Evolutionary conservation across 1,140 invertebrate species (phyloP).

Genomic region (Geopemphigus sp.): DNA sequence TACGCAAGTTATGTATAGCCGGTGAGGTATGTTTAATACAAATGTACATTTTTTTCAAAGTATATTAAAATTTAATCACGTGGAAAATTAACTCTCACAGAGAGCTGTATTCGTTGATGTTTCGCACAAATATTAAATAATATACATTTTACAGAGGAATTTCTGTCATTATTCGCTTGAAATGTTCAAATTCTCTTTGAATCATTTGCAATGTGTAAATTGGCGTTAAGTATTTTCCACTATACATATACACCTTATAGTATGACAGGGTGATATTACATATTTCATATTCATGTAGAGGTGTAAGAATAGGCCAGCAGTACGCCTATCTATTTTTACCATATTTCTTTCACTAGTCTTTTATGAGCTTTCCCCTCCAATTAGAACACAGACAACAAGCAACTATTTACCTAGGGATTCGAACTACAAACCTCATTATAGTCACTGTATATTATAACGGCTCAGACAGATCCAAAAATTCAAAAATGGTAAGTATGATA

Average conservation of each 20-base stretch:
- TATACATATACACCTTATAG: background rate
- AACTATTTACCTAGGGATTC: slow-evolving; percentile 30
- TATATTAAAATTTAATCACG: slow-evolving; percentile 1
- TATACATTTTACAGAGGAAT: background rate
- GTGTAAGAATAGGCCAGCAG: slow-evolving; percentile 33
- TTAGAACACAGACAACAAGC: background rate
- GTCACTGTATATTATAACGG: background rate
- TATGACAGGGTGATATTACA: slow-evolving; percentile 16
- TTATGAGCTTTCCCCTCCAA: slow-evolving; percentile 43
- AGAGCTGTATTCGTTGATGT: background rate
- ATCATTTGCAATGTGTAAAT: slow-evolving; percentile 5
- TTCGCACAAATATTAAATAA: background rate
- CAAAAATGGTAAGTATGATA: slow-evolving; percentile 14
- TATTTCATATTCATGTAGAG: slow-evolving; percentile 21
- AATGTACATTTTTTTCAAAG: background rate
- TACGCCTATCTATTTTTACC: slow-evolving; percentile 46
- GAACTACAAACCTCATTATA: background rate
- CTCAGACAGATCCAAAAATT: background rate
- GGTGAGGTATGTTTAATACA: background rate
- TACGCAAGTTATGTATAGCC: background rate
- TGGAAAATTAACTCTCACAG: background rate
- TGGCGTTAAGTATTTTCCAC: slow-evolving; percentile 16
- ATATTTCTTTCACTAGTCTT: slow-evolving; percentile 23
- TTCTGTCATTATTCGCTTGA: slow-evolving; percentile 24
- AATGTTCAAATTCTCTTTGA: background rate